Conservation (phyloP, 2,888 invertebrate genomes). For the Coremacera marginata region DNA sequence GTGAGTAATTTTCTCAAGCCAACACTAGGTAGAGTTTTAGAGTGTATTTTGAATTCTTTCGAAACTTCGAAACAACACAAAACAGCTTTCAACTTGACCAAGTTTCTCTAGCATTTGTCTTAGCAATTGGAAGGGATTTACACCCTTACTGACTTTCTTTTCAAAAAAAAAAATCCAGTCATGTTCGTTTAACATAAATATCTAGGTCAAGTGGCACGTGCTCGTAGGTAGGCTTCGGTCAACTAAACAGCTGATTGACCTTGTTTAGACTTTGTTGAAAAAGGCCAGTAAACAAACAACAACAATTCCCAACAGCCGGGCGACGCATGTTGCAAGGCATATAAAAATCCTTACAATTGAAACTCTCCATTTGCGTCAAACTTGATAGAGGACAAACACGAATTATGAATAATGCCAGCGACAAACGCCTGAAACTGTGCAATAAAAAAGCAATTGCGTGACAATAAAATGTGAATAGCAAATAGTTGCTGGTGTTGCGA, state of each 20-base stretch:
- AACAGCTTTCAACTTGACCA: too few relatives aligned
- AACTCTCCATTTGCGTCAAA: background rate
- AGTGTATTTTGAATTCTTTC: too few relatives aligned
- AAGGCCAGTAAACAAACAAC: background rate
- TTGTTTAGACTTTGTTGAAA: background rate
- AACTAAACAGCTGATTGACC: background rate
- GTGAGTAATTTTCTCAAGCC: too few relatives aligned
- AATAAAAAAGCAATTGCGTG: conserved; percentile 24
- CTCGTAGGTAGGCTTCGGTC: background rate
- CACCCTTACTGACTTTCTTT: background rate
- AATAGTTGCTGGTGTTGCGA: background rate
- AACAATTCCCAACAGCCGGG: background rate
- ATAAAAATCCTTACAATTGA: background rate
- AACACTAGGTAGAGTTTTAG: too few relatives aligned
- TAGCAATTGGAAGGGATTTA: background rate
- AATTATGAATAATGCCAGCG: background rate
- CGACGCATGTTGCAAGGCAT: conserved; percentile 16
- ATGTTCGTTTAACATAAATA: conserved; percentile 14
- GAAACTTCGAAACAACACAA: too few relatives aligned
- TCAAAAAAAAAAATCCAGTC: background rate
- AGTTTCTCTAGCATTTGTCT: too few relatives aligned
- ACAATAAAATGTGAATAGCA: conserved; percentile 19
- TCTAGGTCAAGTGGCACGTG: conserved; percentile 30
- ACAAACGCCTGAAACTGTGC: background rate
- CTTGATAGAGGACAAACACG: conserved; percentile 27